Evolutionary conservation across 2,113 vertebrate species (phyloP).

Genomic region (Dolichotis patagonum): DNA sequence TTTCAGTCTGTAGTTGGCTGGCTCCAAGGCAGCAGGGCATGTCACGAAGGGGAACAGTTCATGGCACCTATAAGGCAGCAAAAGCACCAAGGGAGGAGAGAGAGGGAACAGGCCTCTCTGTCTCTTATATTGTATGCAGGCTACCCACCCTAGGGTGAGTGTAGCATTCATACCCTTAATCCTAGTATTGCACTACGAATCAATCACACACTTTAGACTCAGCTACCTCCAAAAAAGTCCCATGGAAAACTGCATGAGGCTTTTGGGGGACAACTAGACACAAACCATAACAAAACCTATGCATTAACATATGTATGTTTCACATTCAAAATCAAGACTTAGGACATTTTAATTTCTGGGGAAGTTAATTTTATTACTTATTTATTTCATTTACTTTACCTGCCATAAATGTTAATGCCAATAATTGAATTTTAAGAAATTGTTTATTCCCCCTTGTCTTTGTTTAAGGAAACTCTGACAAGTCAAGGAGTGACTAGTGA

Average conservation of each 20-base stretch:
- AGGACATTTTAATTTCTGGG: background rate
- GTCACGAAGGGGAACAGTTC: background rate
- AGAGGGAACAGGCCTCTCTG: background rate
- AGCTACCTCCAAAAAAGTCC: background rate
- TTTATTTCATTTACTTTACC: background rate
- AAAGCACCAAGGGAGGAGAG: background rate
- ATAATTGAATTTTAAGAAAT: slow-evolving; percentile 12
- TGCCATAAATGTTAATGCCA: background rate
- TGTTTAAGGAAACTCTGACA: slow-evolving; percentile 24
- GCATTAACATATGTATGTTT: background rate
- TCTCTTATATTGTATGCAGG: background rate
- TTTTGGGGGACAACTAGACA: background rate
- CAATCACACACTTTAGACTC: background rate
- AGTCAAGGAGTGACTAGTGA: background rate
- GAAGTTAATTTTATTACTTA: background rate
- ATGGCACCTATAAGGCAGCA: background rate
- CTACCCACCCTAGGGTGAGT: no score
- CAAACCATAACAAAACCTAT: background rate
- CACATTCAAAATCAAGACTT: background rate
- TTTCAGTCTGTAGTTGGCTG: background rate
- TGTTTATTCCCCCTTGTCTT: background rate
- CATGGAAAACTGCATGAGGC: background rate
- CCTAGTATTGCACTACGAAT: background rate
- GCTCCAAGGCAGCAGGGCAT: background rate
- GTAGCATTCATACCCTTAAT: background rate